Evolutionary conservation across 1,140 invertebrate genomes (phyloP).

Genomic region (Drosophila trapezifrons): DNA sequence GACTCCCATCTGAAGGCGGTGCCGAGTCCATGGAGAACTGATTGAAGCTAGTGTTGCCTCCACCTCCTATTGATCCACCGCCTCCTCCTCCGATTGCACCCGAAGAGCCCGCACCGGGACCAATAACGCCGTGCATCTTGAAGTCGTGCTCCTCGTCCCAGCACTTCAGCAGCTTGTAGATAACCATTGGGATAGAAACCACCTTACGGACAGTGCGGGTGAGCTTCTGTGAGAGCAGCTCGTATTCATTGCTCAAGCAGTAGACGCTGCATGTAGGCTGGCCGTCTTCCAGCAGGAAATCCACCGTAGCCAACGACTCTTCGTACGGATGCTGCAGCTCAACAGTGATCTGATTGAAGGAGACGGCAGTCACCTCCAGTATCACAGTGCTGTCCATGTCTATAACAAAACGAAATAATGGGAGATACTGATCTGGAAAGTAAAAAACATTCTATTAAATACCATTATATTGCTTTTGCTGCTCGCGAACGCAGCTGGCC

Average conservation of each 20-base stretch:
- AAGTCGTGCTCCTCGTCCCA: slow-evolving; percentile 86
- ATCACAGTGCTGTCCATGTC: slow-evolving; percentile 93
- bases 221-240: slow-evolving; percentile 89
- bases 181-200: slow-evolving; percentile 95
- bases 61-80: slow-evolving; percentile 18
- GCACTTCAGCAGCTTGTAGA: slow-evolving; percentile 88
- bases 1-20: slow-evolving; percentile 28
- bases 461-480: slow-evolving; percentile 89
- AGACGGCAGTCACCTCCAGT: slow-evolving; percentile 95
- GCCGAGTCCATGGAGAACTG: slow-evolving; percentile 61
- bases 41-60: slow-evolving; percentile 35
- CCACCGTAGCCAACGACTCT: slow-evolving; percentile 95
- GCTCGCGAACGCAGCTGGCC: slow-evolving; percentile 92
- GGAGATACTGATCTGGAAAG: neutral
- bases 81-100: slow-evolving; percentile 48
- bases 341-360: slow-evolving; percentile 94
- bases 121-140: slow-evolving; percentile 80
- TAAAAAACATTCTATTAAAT: neutral
- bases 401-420: slow-evolving; percentile 44
- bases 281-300: slow-evolving; percentile 93
- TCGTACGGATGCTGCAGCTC: slow-evolving; percentile 96
- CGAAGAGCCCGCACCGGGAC: slow-evolving; percentile 85
- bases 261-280: slow-evolving; percentile 88
- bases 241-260: slow-evolving; percentile 85
- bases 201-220: slow-evolving; percentile 95